These are phyloP conservation scores for Lycaon pictus DNA, from an alignment of 2,113 vertebrate genomes.

Conservation along the genomic window DNA sequence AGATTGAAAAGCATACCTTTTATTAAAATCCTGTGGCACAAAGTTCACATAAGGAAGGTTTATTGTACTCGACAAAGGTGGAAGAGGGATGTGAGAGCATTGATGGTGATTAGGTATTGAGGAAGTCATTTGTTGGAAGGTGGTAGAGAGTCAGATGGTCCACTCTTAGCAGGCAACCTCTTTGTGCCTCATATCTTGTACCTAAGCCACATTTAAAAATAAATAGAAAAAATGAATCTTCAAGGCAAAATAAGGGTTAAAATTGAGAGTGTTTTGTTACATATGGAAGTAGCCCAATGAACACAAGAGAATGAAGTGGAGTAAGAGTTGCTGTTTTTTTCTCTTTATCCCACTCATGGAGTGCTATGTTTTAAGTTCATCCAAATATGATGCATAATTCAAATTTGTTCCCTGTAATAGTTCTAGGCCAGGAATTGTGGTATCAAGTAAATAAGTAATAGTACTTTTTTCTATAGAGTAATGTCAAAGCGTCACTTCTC, in stretches of 20 bases:
- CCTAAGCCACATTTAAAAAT: slow-evolving; percentile 18
- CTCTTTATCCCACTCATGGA: neutral
- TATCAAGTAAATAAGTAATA: neutral
- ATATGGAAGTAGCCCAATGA: neutral
- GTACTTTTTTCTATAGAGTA: neutral
- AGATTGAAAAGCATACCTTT: too few species aligned
- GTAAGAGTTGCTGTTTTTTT: neutral
- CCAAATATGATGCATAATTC: neutral
- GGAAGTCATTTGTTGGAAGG: neutral
- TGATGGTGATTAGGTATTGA: neutral
- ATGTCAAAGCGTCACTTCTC: neutral
- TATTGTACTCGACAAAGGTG: neutral
- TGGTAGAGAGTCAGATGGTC: neutral
- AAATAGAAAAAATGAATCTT: neutral
- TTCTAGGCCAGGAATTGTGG: neutral
- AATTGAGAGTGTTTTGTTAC: neutral
- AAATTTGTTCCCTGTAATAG: neutral
- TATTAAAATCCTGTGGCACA: neutral
- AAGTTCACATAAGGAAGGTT: neutral
- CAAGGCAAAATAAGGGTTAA: neutral
- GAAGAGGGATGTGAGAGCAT: neutral
- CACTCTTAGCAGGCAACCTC: neutral
- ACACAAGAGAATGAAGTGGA: neutral
- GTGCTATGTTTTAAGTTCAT: neutral
- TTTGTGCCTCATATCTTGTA: neutral